Percentiles rank a stretch among this genome's conserved stretches.
Conservation (phyloP, 1,140 invertebrate genomes). For the Calliopsis andreniformis region DNA sequence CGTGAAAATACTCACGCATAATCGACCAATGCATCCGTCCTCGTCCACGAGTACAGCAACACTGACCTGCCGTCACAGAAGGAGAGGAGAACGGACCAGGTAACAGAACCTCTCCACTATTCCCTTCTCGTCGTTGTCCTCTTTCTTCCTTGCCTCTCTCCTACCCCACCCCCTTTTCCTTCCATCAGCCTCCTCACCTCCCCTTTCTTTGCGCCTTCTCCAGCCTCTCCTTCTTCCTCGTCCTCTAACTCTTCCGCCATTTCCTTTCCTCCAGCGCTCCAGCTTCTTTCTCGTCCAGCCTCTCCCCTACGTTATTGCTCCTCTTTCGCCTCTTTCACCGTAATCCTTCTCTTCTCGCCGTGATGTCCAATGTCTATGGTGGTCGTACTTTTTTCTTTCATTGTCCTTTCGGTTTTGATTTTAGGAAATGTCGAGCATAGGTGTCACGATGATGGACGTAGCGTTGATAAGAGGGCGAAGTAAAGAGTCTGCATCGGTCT, state of each 20-base stretch:
- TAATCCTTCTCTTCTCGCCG: neutral
- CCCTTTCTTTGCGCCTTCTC: slow-evolving; percentile 13
- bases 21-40: slow-evolving; percentile 49
- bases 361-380: too few relatives aligned
- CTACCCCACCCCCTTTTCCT: neutral
- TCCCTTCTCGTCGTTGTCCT: slow-evolving; percentile 39
- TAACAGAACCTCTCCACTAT: slow-evolving; percentile 66
- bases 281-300: neutral
- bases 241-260: neutral
- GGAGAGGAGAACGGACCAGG: slow-evolving; percentile 66
- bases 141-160: slow-evolving; percentile 23
- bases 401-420: neutral
- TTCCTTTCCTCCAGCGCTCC: neutral
- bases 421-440: too few relatives aligned
- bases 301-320: neutral
- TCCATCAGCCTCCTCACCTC: neutral
- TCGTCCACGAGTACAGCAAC: slow-evolving; percentile 65
- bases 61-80: slow-evolving; percentile 74
- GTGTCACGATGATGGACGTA: too few relatives aligned
- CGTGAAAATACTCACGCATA: slow-evolving; percentile 9
- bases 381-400: neutral
- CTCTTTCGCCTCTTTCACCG: neutral
- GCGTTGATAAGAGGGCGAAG: too few relatives aligned
- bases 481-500: too few relatives aligned
- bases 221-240: neutral